Evolutionary conservation across 2,797 vertebrate species (phyloP), one percentile per base, ranked within the genome.

Genomic region (Rhinella marina): DNA sequence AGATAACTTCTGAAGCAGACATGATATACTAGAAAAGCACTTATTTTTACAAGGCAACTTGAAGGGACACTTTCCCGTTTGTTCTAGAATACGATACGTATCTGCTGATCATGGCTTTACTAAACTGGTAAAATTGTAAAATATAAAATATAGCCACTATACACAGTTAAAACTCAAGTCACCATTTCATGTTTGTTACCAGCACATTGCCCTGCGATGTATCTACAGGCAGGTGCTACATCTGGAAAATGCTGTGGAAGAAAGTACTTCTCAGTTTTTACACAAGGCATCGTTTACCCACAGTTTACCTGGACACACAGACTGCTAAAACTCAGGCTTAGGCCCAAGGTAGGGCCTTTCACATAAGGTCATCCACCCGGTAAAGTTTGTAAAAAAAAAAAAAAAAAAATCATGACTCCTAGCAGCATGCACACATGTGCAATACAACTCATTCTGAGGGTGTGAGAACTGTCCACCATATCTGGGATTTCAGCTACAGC

Each of bases 1-100:
- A 95, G 93, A 92, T 91, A 94, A 91, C 90, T 93, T 95, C 90
- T 90, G 92, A 94, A 95, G 95, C 93, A 93, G 94, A 94, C 93
- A 92, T 92, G 95, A 95, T 75, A 52, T 87, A 92, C 50, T 91
- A 90, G 87, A 91, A 92, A 77, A 94, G 94, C 95, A 96, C 88
- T 95, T 95, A 90, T 92, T 91, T 90, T 93, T 93, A 95, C 94
- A 97, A 97, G 96, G 95, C 96, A 96, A 96, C 94, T 92, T 94
- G 94, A 91, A 92, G 91, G 95, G 94, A 94, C 95, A 95, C 92
- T 94, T 91, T 94, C 95, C 81, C 88, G 92, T 93, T 93, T 94
- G 92, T 93, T 95, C 92, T 91, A 92, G 48, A 62, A 61, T 92
- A 94, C 93, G 92, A 93, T 92, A 90, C 94, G 90, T 94, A 95